These are phyloP conservation scores for Parnassius mnemosyne DNA, from an alignment of 2,888 invertebrate species.

Conservation along the genomic window DNA sequence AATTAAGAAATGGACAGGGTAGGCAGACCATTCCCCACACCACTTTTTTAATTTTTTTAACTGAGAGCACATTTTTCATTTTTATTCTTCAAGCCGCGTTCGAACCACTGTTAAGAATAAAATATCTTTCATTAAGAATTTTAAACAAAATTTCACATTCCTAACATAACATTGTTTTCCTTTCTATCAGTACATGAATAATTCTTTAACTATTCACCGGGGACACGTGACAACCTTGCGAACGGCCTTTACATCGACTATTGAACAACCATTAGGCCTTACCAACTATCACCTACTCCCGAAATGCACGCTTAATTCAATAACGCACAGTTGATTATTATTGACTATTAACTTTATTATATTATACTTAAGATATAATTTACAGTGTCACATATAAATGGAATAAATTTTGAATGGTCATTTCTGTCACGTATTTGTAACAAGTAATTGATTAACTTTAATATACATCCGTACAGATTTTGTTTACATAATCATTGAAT, in stretches of 20 bases:
- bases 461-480: slow-evolving; percentile 4
- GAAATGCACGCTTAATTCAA: slow-evolving; percentile 22
- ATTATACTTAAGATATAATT: slow-evolving; percentile 12
- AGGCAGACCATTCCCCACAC: too few species aligned
- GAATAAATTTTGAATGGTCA: neutral
- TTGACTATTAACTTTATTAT: slow-evolving; percentile 3
- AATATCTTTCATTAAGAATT: too few species aligned
- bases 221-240: slow-evolving; percentile 48
- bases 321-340: neutral
- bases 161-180: slow-evolving; percentile 11
- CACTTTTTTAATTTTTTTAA: too few species aligned
- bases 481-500: neutral
- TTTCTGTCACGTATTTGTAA: slow-evolving; percentile 22
- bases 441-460: slow-evolving; percentile 10
- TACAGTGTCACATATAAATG: neutral
- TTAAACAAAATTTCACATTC: neutral
- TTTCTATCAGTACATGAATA: slow-evolving; percentile 24
- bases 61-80: too few species aligned
- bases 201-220: slow-evolving; percentile 16
- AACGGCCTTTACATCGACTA: slow-evolving; percentile 53
- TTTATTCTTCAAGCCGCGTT: neutral
- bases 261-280: slow-evolving; percentile 37
- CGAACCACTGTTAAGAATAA: neutral
- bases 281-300: slow-evolving; percentile 50
- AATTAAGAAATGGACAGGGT: too few species aligned